phyloP scores from a whole-genome alignment of 2,797 vertebrate species.

The Menidia menidia region DNA sequence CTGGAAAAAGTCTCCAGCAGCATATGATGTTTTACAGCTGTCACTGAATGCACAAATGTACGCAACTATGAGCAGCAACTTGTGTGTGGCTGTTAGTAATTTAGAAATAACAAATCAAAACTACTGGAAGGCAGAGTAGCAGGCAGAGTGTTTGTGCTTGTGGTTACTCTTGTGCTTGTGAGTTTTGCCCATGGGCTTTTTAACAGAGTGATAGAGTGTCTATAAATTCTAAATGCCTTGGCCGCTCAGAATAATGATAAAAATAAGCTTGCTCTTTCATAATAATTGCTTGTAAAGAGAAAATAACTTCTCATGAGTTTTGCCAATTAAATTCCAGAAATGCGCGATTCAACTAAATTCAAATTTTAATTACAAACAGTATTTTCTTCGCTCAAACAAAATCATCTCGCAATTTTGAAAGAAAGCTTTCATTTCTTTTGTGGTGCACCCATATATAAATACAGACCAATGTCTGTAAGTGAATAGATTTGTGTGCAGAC shows the following conservation, averaged over 20 bases:
- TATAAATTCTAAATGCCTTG: slow-evolving; percentile 21
- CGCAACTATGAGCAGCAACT: slow-evolving; percentile 16
- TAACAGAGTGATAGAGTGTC: neutral
- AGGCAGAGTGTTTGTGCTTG: slow-evolving; percentile 35
- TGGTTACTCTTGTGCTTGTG: slow-evolving; percentile 28
- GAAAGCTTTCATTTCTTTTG: slow-evolving; percentile 42
- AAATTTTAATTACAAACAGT: slow-evolving; percentile 16
- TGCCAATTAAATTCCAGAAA: slow-evolving; percentile 17
- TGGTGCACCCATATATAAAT: slow-evolving; percentile 37
- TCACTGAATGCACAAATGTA: slow-evolving; percentile 17
- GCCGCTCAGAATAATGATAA: slow-evolving; percentile 9
- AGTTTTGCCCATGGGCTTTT: slow-evolving; percentile 8
- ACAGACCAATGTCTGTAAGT: slow-evolving; percentile 44
- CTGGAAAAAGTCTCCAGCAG: slow-evolving; percentile 28
- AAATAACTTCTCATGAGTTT: neutral
- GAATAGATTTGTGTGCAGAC: slow-evolving; percentile 51
- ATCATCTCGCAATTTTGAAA: slow-evolving; percentile 29
- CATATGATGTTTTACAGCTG: slow-evolving; percentile 29
- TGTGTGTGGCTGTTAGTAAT: slow-evolving; percentile 48
- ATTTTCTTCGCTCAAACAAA: slow-evolving; percentile 23
- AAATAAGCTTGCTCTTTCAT: slow-evolving; percentile 4
- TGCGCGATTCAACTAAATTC: slow-evolving; percentile 9
- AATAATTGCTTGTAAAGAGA: slow-evolving; percentile 9
- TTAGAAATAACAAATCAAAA: slow-evolving; percentile 55
- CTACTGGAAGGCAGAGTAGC: slow-evolving; percentile 33